Evolutionary conservation across 2,888 invertebrate species (phyloP).

Genomic region (Metallyticus violacea): DNA sequence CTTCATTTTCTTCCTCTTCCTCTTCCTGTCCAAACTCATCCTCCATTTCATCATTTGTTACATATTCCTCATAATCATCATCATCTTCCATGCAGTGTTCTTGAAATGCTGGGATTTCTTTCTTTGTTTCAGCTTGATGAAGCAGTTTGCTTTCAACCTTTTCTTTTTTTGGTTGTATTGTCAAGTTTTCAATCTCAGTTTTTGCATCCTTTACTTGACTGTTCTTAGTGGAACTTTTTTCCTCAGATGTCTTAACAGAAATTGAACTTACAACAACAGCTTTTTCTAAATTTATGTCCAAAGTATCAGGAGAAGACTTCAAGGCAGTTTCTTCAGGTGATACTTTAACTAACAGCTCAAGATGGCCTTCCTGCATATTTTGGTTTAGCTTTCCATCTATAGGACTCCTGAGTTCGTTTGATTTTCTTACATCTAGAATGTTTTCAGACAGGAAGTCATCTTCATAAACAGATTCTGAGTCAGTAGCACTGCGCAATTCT

Average conservation of each 20-base stretch:
- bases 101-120: not conserved
- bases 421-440: not conserved
- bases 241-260: not conserved
- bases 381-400: not conserved
- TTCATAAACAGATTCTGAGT: constrained; percentile 10
- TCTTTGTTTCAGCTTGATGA: not conserved
- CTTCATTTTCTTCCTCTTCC: constrained; percentile 41
- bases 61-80: constrained; percentile 46
- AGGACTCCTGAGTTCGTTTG: not conserved
- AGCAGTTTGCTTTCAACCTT: not conserved
- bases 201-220: not conserved
- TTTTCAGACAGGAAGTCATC: constrained; percentile 5
- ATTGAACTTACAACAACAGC: not conserved
- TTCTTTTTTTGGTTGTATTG: not conserved
- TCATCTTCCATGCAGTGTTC: constrained; percentile 42
- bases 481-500: not conserved
- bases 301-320: not conserved
- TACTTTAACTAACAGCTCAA: not conserved
- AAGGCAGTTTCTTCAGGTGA: not conserved
- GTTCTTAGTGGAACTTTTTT: not conserved
- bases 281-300: not conserved
- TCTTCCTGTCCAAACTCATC: constrained; percentile 23
- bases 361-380: not conserved
- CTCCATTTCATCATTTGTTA: constrained; percentile 32
- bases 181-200: not conserved